Base-by-base conservation (phyloP, 2,888 invertebrate genomes). In the Coenonympha glycerion region DNA sequence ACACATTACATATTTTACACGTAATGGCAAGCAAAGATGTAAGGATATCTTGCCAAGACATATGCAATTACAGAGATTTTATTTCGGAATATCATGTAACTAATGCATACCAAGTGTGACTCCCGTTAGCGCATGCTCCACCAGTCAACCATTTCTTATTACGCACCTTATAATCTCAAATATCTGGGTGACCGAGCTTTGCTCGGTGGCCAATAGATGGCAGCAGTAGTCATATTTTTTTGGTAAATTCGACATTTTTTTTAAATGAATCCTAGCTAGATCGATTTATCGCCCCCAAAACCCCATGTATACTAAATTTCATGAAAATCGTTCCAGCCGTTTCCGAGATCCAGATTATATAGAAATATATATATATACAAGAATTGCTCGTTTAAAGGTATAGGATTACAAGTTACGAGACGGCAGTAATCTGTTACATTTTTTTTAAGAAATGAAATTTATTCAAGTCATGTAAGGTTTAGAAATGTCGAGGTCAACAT, bases 41-140 rank as follows among this genome's bases (percentile, higher is more conserved):
- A 57, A 59, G 49, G 47, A 53, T 44, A 57, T 51, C 51, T 45
- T 30, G 19, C 24, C 45, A 48, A 45, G 44, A 39, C 40, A 47
- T 55, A 57, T 57, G 47, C 36, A 50, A 57, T 57, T 59, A 57
- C 59, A 54, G 47, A 42, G 54, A 49, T 51, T 42, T 54, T 46
- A 52, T 80, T 79, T 76, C 72, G 69, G 61, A 64, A 65, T 80
- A 81, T 84, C 78, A 66, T 69, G 71, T 86, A 67, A 69, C 83
- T 62, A 70, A 61, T 79, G 77, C 76, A 79, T 69, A 71, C 70
- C 69, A 68, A 73, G 73, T 79, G 76, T 73, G 73, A 79, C 77
- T 79, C 71, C 82, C 80, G 85, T 81, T 82, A 79, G 65, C 69
- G 65, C 73, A 78, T 75, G 82, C 70, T 78, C 64, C 76, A 79